Percentiles rank a stretch among this genome's conserved stretches.
Evolutionary conservation across 2,797 vertebrate species (phyloP).

Genomic region (Phoeniculus purpureus): DNA sequence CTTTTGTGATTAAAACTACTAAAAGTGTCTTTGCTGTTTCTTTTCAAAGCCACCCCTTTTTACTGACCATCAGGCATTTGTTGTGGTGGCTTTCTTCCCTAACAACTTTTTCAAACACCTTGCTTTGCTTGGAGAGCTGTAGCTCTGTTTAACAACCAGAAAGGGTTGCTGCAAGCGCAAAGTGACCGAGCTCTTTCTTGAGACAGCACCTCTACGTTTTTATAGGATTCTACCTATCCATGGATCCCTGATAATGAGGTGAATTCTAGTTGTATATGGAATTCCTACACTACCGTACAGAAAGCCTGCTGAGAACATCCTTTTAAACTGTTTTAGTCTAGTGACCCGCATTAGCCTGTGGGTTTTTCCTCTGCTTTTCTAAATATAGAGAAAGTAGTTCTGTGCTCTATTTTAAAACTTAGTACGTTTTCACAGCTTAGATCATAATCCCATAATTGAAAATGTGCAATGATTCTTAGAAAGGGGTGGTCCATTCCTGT

Average conservation of each 20-base stretch:
- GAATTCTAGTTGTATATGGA: neutral
- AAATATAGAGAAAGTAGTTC: neutral
- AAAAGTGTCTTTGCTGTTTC: neutral
- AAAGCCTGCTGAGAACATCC: neutral
- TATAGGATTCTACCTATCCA: neutral
- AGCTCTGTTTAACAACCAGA: neutral
- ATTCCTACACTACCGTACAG: neutral
- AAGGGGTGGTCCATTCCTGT: conserved; percentile 60
- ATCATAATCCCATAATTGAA: conserved; percentile 60
- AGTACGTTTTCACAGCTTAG: conserved; percentile 50
- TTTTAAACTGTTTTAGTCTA: neutral
- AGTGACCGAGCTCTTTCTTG: neutral
- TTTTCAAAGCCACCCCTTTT: neutral
- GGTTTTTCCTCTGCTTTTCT: neutral
- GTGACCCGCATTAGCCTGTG: neutral
- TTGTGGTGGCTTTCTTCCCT: neutral
- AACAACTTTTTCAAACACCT: neutral
- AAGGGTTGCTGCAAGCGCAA: neutral
- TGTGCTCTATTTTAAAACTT: conserved; percentile 28
- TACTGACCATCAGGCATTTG: neutral
- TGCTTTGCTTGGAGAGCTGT: neutral
- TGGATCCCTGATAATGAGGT: neutral
- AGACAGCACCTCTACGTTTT: neutral
- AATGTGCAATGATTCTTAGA: conserved; percentile 65
- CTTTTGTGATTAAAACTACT: neutral